Evolutionary conservation across 2,888 invertebrate species (phyloP), one percentile per base, ranked within the genome.

Genomic region (Stenoptilia bipunctidactyla): DNA sequence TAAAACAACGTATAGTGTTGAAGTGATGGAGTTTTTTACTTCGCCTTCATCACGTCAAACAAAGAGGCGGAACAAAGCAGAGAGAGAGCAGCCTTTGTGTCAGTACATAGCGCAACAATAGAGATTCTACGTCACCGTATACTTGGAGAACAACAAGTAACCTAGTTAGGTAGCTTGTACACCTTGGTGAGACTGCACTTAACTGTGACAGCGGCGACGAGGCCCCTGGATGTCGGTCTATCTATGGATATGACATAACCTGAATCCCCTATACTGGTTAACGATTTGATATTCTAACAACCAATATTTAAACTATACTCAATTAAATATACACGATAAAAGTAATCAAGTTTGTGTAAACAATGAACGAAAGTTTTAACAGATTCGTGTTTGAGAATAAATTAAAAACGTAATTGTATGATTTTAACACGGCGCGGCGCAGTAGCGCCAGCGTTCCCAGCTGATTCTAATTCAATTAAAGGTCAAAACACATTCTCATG

Each of bases 31-130:
- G 62, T 61, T 66, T 75, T 76, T 77, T 75, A 61, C 53, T 55
- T 56, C 30, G 30, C 63, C 66, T 66, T 58, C 66, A 65, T 70
- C 67, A 67, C 69, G 61, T 61, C 69, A 72, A 71, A 82, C 80
- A 80, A 82, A 77, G 74, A 74, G 61, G 69, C 72, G 70, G 72
- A 76, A 82, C 79, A 82, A 79, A 74, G 76, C 69, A 61, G 71
- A 68, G 73, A 8, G 20, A 79, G 77, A 75, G 72, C 66, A 56
- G 73, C 67, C 70, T 77, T 79, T 80, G 75, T 76, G 65, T 58
- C 61, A 68, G 65, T 63, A 69, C 61, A 66, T 63, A 50, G 63
- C 70, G 30, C 30, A 30, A 12, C 30, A 12, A 30, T 30, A 30
- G 30, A 30, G 12, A 12, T 20, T 40, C 34, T 20, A 40, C 39